phyloP scores from a whole-genome alignment of 2,797 vertebrate genomes.

The Crotalus adamanteus region DNA sequence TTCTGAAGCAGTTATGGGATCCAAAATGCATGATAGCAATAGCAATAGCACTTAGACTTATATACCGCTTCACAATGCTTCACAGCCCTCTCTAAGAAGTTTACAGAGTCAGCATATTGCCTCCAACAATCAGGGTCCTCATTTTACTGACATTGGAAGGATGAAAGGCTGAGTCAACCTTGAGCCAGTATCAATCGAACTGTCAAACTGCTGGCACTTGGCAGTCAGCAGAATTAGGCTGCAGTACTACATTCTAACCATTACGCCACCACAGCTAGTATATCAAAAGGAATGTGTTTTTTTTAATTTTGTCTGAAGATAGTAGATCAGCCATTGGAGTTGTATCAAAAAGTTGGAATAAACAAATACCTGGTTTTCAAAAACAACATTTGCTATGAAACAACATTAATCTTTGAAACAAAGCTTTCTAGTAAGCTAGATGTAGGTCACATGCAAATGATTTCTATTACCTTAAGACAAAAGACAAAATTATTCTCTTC shows the following conservation, averaged over 20 bases:
- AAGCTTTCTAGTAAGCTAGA: background rate
- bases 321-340: background rate
- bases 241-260: too few relatives aligned
- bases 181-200: too few relatives aligned
- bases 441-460: background rate
- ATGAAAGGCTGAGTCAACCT: too few relatives aligned
- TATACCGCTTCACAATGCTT: too few relatives aligned
- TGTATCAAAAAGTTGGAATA: background rate
- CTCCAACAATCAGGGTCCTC: too few relatives aligned
- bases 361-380: background rate
- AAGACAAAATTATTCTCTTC: accelerated
- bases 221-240: too few relatives aligned
- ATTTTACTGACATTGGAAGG: too few relatives aligned
- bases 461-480: background rate
- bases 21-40: background rate
- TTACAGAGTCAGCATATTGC: too few relatives aligned
- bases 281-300: background rate
- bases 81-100: too few relatives aligned
- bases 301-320: background rate
- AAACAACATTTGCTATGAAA: background rate
- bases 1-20: background rate
- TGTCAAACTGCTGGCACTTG: too few relatives aligned
- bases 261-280: too few relatives aligned
- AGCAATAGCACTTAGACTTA: too few relatives aligned
- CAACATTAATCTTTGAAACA: accelerated